phyloP scores from a whole-genome alignment of 2,888 invertebrate species.

The Yponomeuta cagnagella region DNA sequence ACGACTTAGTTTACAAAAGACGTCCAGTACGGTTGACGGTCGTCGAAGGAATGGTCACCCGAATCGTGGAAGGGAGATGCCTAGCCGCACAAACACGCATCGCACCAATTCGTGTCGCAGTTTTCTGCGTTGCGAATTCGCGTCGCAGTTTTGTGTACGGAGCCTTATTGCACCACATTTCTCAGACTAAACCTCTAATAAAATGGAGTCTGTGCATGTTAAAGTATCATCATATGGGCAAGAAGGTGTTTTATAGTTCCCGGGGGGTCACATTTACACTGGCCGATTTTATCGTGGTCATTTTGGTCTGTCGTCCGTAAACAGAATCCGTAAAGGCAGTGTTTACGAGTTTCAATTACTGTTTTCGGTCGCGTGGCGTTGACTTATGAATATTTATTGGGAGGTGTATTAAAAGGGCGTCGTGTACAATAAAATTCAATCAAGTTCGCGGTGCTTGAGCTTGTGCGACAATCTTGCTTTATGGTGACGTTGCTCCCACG shows the following conservation, averaged over 20 bases:
- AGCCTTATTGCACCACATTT: conserved; percentile 32
- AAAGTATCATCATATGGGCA: conserved; percentile 66
- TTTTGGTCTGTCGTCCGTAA: conserved; percentile 19
- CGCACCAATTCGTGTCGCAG: no score
- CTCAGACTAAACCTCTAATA: conserved; percentile 60
- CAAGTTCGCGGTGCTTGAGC: conserved; percentile 52
- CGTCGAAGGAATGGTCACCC: no score
- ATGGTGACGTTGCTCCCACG: conserved; percentile 68
- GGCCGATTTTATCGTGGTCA: conserved; percentile 55
- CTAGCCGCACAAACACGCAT: no score
- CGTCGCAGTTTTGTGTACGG: no score
- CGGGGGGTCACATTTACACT: conserved; percentile 54
- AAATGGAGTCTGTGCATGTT: conserved; percentile 71
- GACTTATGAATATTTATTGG: conserved; percentile 23
- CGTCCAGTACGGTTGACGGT: no score
- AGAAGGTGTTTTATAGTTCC: conserved; percentile 56
- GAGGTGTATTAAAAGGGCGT: conserved; percentile 39
- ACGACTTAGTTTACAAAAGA: no score
- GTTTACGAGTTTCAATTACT: conserved; percentile 15
- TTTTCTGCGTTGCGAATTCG: no score
- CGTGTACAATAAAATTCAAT: conserved; percentile 68
- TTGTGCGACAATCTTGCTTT: conserved; percentile 57
- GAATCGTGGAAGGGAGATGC: no score
- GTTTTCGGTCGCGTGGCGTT: neutral
- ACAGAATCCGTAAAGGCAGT: neutral